Evolutionary conservation across 2,113 vertebrate genomes (phyloP).

Genomic region (Aldabrachelys gigantea): DNA sequence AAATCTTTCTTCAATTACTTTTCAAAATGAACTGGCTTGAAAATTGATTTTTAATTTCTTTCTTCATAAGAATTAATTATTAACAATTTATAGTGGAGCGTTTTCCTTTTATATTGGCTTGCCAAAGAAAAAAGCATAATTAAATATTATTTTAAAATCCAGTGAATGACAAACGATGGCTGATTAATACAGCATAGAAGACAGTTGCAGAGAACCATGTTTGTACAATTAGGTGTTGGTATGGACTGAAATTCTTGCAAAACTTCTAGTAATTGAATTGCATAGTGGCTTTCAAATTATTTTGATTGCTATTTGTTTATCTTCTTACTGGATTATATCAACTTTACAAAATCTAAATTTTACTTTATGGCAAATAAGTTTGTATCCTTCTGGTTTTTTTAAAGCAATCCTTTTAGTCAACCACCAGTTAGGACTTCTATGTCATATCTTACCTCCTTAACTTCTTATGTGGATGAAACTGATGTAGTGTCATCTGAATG

Average conservation of each 20-base stretch:
- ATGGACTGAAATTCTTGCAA: not conserved
- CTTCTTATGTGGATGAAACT: not conserved
- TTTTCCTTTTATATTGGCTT: not conserved
- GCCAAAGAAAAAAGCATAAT: not conserved
- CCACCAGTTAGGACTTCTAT: not conserved
- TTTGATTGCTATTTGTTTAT: not conserved
- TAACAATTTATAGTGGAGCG: not conserved
- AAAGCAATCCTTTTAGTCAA: not conserved
- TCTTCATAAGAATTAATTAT: not conserved
- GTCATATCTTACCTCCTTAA: not conserved
- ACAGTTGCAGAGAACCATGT: not conserved
- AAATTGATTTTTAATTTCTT: slow-evolving; percentile 29
- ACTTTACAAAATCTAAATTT: not conserved
- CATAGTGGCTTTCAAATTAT: not conserved
- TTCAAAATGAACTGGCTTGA: not conserved
- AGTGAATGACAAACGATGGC: not conserved
- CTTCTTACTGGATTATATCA: not conserved
- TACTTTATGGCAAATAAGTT: not conserved
- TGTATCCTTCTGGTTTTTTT: not conserved
- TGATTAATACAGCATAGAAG: not conserved
- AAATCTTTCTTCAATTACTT: slow-evolving; percentile 19
- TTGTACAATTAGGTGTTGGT: not conserved
- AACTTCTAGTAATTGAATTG: not conserved
- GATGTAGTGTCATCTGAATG: not conserved
- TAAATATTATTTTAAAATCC: not conserved